A percentile compares a stretch with the other conserved stretches of the same genome.
Evolutionary conservation across 1,140 invertebrate genomes (phyloP).

Genomic region (Brachionus calyciflorus): DNA sequence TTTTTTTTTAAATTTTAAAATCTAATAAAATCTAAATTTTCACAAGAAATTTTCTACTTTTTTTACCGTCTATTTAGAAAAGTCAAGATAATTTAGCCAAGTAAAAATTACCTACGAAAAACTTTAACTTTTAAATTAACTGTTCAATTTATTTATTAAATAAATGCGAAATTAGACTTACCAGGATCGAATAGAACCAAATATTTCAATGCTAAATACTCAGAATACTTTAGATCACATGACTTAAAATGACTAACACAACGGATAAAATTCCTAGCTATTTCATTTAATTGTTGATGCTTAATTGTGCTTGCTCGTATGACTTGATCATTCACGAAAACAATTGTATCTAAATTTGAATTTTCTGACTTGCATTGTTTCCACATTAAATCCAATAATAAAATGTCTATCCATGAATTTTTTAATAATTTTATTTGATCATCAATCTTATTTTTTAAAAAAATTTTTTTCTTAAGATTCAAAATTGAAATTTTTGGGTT

Average conservation of each 20-base stretch:
- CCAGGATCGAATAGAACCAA: constrained; percentile 46
- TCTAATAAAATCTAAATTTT: too few species aligned
- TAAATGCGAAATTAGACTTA: background rate
- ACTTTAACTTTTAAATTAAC: too few species aligned
- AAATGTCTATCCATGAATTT: constrained; percentile 44
- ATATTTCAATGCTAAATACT: constrained; percentile 47
- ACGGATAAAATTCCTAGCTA: constrained; percentile 1
- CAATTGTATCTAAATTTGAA: background rate
- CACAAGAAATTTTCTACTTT: too few species aligned
- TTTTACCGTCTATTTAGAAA: too few species aligned
- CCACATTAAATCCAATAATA: constrained; percentile 47
- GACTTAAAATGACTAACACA: constrained; percentile 36
- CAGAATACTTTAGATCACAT: constrained; percentile 27
- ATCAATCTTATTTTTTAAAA: constrained; percentile 37
- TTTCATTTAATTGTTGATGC: constrained; percentile 13
- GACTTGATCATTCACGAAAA: constrained; percentile 40
- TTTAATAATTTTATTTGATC: constrained; percentile 47
- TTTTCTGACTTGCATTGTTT: constrained; percentile 36
- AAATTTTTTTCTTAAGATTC: too few species aligned
- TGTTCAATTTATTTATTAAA: background rate
- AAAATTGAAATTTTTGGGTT: background rate
- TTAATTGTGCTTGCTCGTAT: constrained; percentile 15
- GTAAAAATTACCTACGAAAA: too few species aligned
- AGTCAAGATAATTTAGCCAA: too few species aligned
- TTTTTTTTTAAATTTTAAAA: too few species aligned